Evolutionary conservation across 2,797 vertebrate species (phyloP), one percentile per base, ranked within the genome.

Genomic region (Chelidonichthys spinosus): DNA sequence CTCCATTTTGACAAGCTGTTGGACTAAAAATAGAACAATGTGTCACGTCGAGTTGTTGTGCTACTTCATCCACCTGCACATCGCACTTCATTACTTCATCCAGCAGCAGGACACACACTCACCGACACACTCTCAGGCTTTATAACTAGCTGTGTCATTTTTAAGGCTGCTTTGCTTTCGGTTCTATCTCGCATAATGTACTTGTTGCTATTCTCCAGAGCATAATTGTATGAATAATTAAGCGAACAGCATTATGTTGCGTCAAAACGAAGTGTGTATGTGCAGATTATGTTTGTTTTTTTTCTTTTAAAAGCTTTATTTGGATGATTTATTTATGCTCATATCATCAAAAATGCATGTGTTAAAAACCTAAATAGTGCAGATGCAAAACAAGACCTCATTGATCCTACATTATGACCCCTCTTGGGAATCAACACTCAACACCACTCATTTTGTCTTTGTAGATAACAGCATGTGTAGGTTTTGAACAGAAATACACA

Each of bases 261-360:
- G n/a, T 44, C 15, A 61, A 70, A 69, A 67, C 55, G 18, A 9
- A 39, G 18, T 44, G 3, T 42, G 25, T 74, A 37, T 69, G 40
- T 50, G 14, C 32, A 47, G 40, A 58, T 54, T 54, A 63, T 59
- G 60, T 58, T 43, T 61, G 60, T 55, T 64, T 64, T 82, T 72
- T 67, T 32, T 8, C 25, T 68, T 79, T 69, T 59, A 74, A 80
- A 80, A 47, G 63, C 49, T 55, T 71, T 69, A 49, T 74, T 66
- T 71, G 14, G 33, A 82, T 87, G 9, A 78, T 79, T 85, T 79
- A 88, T 87, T 88, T 60, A 88, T 84, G 55, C 62, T 63, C 53
- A 69, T 56, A 39, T 56, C 52, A 85, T 89, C 35, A 85, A 83
- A 83, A 84, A 87, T 79, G 13, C 76, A 88, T 84, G 63, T 2